These are phyloP conservation scores for Listrodromus nycthemerus DNA, from an alignment of 2,888 invertebrate species.

Conservation along the genomic window DNA sequence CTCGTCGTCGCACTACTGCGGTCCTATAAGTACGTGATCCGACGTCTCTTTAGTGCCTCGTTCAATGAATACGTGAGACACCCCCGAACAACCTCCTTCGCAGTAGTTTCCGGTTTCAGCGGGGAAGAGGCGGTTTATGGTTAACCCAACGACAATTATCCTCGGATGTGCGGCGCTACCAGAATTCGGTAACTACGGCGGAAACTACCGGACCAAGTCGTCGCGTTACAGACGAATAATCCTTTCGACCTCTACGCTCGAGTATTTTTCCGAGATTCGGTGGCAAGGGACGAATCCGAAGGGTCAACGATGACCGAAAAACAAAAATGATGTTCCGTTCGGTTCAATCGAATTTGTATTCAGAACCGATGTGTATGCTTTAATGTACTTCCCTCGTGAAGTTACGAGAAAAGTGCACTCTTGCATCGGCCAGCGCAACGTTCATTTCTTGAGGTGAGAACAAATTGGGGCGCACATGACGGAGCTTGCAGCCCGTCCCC, in stretches of 20 bases:
- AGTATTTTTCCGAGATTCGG: background rate
- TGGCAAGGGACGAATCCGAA: background rate
- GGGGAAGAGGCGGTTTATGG: background rate
- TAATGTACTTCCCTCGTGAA: no score
- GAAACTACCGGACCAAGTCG: conserved; percentile 10
- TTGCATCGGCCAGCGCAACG: background rate
- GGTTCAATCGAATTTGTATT: background rate
- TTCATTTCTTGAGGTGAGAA: background rate
- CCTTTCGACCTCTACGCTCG: background rate
- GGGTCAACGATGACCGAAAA: background rate
- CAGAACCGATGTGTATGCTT: no score
- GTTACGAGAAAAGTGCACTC: background rate
- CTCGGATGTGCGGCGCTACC: background rate
- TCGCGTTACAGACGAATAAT: background rate
- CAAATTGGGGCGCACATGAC: no score
- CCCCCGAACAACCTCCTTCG: conserved; percentile 33
- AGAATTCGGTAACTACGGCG: background rate
- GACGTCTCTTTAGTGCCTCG: conserved; percentile 54
- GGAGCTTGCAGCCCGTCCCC: no score
- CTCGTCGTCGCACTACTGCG: conserved; percentile 22
- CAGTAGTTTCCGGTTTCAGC: conserved; percentile 22
- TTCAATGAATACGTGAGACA: conserved; percentile 62
- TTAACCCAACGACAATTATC: conserved; percentile 43
- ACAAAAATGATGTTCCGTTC: background rate
- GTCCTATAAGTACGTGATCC: conserved; percentile 51